Conservation (phyloP, 2,888 invertebrate genomes). For the Smittia aterrima region DNA sequence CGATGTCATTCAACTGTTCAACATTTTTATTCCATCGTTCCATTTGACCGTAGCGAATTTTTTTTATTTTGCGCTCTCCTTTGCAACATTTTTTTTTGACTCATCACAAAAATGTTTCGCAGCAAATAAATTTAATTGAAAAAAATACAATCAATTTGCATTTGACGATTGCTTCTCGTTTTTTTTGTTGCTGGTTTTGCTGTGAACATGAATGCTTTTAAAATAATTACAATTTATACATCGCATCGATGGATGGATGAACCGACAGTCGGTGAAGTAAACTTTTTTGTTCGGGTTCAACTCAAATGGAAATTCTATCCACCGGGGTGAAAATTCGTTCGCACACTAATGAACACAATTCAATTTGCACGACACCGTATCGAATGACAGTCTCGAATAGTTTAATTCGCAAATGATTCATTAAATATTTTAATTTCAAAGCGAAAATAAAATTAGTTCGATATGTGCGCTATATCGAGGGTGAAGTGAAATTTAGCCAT, state of each 20-base stretch:
- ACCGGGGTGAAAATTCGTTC: not conserved
- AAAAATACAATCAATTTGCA: slow-evolving; percentile 31
- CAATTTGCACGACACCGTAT: not conserved
- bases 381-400: not conserved
- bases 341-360: not conserved
- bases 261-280: slow-evolving; percentile 1
- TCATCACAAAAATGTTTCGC: not conserved
- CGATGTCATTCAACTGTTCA: slow-evolving; percentile 3
- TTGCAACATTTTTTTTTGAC: not conserved
- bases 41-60: not conserved
- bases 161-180: not conserved
- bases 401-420: not conserved
- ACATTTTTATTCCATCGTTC: not conserved
- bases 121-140: slow-evolving; percentile 29
- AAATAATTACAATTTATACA: slow-evolving; percentile 32
- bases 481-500: slow-evolving; percentile 22
- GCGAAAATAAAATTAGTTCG: not conserved
- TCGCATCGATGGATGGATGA: slow-evolving; percentile 8
- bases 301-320: not conserved
- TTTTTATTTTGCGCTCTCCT: not conserved
- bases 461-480: not conserved
- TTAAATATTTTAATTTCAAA: not conserved
- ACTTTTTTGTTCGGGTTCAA: not conserved
- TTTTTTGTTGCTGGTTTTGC: not conserved
- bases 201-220: slow-evolving; percentile 34